Conservation (phyloP, 2,888 invertebrate genomes). For the Cosmia trapezina region DNA sequence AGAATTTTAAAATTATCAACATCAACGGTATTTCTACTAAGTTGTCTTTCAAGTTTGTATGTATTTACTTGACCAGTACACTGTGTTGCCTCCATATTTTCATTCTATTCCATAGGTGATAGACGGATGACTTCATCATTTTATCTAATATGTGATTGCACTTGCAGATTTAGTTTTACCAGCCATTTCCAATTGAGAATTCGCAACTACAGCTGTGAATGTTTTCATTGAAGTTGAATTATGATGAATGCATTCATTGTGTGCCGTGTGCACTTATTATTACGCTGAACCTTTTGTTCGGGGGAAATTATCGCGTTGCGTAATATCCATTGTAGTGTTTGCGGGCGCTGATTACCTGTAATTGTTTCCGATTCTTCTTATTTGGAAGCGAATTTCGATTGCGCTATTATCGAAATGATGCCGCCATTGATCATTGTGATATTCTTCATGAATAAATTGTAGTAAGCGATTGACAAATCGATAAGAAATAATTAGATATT, state of each 20-base stretch:
- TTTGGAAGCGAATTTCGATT: slow-evolving; percentile 59
- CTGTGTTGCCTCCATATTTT: slow-evolving; percentile 13
- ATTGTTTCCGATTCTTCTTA: slow-evolving; percentile 62
- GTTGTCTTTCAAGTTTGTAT: slow-evolving; percentile 33
- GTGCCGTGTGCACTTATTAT: slow-evolving; percentile 73
- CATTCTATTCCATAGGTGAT: slow-evolving; percentile 42
- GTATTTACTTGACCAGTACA: slow-evolving; percentile 23
- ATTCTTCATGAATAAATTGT: slow-evolving; percentile 6
- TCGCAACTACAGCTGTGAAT: slow-evolving; percentile 74
- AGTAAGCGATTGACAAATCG: not conserved
- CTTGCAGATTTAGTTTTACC: slow-evolving; percentile 63
- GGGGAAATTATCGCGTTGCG: slow-evolving; percentile 80
- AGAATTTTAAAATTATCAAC: slow-evolving; percentile 3
- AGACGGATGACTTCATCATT: slow-evolving; percentile 42
- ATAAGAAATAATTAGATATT: not conserved
- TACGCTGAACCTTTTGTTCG: slow-evolving; percentile 81
- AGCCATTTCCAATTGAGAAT: slow-evolving; percentile 77
- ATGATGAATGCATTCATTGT: slow-evolving; percentile 83
- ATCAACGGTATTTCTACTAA: slow-evolving; percentile 10
- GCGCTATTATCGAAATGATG: slow-evolving; percentile 48
- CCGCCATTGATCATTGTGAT: slow-evolving; percentile 9
- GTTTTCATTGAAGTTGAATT: slow-evolving; percentile 81
- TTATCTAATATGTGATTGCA: slow-evolving; percentile 52
- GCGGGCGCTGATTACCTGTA: slow-evolving; percentile 69
- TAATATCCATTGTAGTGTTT: slow-evolving; percentile 76